These are phyloP conservation scores for Acrocephalus kingi DNA, from an alignment of 2,113 vertebrate genomes.

Conservation along the genomic window DNA sequence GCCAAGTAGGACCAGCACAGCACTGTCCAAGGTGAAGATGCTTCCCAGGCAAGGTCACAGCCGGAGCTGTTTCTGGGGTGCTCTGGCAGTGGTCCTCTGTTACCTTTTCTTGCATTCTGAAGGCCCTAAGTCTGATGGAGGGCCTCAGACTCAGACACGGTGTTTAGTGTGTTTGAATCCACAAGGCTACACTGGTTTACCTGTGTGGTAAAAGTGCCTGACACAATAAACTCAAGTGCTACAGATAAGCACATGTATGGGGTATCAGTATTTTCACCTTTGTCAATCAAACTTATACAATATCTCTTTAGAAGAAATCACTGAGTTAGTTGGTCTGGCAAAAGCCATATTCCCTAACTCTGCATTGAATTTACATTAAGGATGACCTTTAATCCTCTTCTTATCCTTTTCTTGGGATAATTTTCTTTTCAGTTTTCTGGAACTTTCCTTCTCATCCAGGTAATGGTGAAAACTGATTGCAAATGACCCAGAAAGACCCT, in stretches of 20 bases:
- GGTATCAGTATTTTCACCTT: background rate
- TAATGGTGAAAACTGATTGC: background rate
- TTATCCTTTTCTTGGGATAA: background rate
- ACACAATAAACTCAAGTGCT: background rate
- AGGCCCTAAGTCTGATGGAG: background rate
- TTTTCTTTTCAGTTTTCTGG: background rate
- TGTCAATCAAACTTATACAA: background rate
- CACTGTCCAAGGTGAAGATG: fast-evolving
- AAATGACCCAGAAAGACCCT: background rate
- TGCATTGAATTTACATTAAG: background rate
- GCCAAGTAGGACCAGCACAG: background rate
- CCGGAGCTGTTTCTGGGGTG: background rate
- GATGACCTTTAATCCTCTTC: background rate
- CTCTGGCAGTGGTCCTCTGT: background rate
- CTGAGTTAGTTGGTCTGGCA: background rate
- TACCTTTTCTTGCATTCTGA: fast-evolving
- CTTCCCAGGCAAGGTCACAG: background rate
- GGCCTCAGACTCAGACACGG: background rate
- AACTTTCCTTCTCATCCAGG: background rate
- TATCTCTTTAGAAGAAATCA: background rate
- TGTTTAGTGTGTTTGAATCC: fast-evolving
- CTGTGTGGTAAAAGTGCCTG: background rate
- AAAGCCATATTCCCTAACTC: background rate
- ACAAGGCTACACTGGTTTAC: background rate
- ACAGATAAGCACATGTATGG: background rate